These are phyloP conservation scores for Dichetophora obliterata DNA, from an alignment of 2,888 invertebrate genomes.

Conservation along the genomic window DNA sequence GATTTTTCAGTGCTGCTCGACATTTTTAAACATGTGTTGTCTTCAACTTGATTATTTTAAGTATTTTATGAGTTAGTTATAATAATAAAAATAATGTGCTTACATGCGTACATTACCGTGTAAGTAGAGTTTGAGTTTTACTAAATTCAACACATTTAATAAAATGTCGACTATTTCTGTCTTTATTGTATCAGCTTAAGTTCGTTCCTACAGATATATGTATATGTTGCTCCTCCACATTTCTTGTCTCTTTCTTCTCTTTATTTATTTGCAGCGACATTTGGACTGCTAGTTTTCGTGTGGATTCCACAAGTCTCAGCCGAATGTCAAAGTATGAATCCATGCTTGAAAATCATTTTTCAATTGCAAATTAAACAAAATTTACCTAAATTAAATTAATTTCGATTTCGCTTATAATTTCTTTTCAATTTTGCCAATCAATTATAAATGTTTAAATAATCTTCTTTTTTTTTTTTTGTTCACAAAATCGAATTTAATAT, in stretches of 20 bases:
- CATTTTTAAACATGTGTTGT: too few species aligned
- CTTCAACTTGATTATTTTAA: too few species aligned
- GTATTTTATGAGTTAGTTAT: too few species aligned
- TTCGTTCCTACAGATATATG: constrained; percentile 1
- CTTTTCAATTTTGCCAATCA: constrained; percentile 17
- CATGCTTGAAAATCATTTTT: constrained; percentile 48
- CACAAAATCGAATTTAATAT: constrained; percentile 44
- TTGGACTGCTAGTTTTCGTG: constrained; percentile 69
- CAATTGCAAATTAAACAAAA: constrained; percentile 13
- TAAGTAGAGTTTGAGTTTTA: too few species aligned
- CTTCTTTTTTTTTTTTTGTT: constrained; percentile 36
- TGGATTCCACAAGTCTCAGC: constrained; percentile 71
- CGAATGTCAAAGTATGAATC: constrained; percentile 76
- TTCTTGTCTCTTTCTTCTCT: constrained; percentile 54
- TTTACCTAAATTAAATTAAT: constrained; percentile 1
- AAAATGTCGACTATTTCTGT: background rate
- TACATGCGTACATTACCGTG: too few species aligned
- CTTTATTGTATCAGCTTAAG: background rate
- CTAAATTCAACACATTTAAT: too few species aligned
- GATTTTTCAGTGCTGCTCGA: too few species aligned
- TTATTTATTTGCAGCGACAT: constrained; percentile 68
- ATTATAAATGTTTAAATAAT: constrained; percentile 30
- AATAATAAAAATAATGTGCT: too few species aligned
- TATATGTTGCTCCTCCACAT: constrained; percentile 18
- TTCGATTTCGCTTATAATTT: constrained; percentile 14